Conservation (phyloP, 2,113 vertebrate species). For the Laticauda colubrina region DNA sequence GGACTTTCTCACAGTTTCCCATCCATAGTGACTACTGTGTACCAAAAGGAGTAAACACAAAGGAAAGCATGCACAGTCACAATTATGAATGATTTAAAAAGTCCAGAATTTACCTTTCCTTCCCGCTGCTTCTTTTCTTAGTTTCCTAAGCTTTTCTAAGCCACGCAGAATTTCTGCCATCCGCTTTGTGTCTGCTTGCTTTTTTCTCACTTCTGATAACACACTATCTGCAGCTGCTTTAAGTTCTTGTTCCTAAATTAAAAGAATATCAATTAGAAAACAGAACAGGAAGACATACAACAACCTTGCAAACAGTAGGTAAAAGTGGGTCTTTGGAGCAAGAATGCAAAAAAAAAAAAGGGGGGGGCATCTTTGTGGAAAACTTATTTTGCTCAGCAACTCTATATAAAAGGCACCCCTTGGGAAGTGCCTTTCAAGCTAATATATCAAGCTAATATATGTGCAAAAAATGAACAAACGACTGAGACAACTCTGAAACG, state of each 20-base stretch:
- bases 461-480: background rate
- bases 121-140: conserved; percentile 91
- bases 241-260: conserved; percentile 83
- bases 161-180: conserved; percentile 85
- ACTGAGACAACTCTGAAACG: background rate
- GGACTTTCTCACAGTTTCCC: background rate
- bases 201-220: conserved; percentile 91
- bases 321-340: background rate
- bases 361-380: background rate
- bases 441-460: background rate
- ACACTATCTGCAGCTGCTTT: conserved; percentile 90
- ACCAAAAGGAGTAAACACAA: background rate
- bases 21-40: background rate
- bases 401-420: background rate
- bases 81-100: background rate
- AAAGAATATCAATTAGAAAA: accelerated
- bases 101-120: conserved; percentile 78
- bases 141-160: conserved; percentile 86
- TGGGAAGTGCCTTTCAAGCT: background rate
- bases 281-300: background rate
- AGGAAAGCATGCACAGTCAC: background rate
- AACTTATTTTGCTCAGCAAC: background rate
- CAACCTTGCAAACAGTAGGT: accelerated
- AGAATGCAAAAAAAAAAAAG: background rate
- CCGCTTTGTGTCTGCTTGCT: conserved; percentile 89